Evolutionary conservation across 2,113 vertebrate species (phyloP).

Genomic region (Oceanites oceanicus): DNA sequence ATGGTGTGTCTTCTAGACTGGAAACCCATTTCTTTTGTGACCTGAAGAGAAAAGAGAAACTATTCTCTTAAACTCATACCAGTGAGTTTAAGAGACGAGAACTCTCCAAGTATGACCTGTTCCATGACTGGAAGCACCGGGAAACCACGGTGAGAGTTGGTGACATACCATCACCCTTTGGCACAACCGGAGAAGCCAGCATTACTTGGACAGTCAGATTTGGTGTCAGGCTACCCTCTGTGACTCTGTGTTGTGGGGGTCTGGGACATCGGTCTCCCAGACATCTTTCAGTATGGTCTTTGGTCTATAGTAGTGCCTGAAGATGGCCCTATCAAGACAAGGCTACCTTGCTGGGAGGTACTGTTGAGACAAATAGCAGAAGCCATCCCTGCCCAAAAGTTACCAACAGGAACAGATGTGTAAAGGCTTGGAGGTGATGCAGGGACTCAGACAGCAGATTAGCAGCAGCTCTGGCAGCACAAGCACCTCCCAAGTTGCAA

Average conservation of each 20-base stretch:
- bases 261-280: background rate
- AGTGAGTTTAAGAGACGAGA: background rate
- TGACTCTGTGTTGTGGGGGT: background rate
- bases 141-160: background rate
- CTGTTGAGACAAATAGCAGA: background rate
- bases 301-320: background rate
- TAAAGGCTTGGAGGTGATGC: background rate
- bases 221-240: background rate
- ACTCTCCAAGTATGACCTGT: fast-evolving
- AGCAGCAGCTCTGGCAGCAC: background rate
- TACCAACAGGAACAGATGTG: background rate
- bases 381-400: background rate
- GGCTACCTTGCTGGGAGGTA: background rate
- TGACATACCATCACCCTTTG: background rate
- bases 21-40: background rate
- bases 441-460: background rate
- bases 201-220: fast-evolving
- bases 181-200: fast-evolving
- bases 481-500: background rate
- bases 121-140: background rate
- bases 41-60: background rate
- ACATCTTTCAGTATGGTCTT: background rate
- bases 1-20: background rate
- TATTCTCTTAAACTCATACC: background rate
- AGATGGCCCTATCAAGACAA: background rate